phyloP scores from a whole-genome alignment of 1,140 invertebrate genomes.

The Euschistus heros region DNA sequence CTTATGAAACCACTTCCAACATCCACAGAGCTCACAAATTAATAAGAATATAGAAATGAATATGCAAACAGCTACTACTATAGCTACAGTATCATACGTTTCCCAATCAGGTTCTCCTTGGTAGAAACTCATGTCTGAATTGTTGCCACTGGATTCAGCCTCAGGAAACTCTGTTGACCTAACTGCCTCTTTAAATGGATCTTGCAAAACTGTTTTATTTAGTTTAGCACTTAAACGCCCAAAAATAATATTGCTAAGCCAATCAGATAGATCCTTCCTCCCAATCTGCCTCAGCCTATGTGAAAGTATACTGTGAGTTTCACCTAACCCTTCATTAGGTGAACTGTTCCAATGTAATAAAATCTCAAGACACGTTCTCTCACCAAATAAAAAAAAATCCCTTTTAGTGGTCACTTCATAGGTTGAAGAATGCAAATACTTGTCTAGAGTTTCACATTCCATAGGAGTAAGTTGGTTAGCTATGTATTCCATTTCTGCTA shows the following conservation, averaged over 20 bases:
- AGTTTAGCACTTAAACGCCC: not conserved
- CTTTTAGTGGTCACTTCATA: not conserved
- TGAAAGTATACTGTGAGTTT: not conserved
- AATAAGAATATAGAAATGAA: not conserved
- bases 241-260: conserved; percentile 10
- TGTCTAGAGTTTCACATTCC: not conserved
- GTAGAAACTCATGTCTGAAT: not conserved
- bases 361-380: not conserved
- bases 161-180: not conserved
- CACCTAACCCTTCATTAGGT: conserved; percentile 5
- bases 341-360: conserved; percentile 1
- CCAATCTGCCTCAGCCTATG: conserved; percentile 9
- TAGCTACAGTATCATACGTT: not conserved
- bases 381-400: not conserved
- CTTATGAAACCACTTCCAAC: too few relatives aligned
- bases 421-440: not conserved
- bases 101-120: not conserved
- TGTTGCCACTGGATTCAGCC: not conserved
- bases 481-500: conserved; percentile 10
- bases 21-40: not conserved
- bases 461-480: not conserved
- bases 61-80: not conserved
- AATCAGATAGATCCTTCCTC: conserved; percentile 1
- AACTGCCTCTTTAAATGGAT: not conserved
- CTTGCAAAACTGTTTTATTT: not conserved